Evolutionary conservation across 2,888 invertebrate species (phyloP).

Genomic region (Oscheius sp.): DNA sequence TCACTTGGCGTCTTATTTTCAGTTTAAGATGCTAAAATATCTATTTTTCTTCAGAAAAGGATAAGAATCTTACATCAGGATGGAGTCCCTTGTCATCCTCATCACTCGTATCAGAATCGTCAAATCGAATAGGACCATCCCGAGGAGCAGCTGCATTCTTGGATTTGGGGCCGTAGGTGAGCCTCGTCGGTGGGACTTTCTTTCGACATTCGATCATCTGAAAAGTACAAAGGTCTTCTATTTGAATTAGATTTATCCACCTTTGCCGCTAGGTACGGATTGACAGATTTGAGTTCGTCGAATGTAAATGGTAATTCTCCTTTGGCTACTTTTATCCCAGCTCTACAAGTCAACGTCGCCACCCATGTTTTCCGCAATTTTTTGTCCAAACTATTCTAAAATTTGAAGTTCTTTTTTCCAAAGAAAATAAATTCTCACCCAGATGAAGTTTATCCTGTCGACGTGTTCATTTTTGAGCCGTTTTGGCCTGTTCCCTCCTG

Average conservation of each 20-base stretch:
- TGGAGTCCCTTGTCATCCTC: constrained; percentile 9
- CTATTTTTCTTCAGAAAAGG: not conserved
- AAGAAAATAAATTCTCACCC: not conserved
- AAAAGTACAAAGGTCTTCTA: not conserved
- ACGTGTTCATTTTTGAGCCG: not conserved
- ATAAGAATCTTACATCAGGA: not conserved
- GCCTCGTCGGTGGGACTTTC: not conserved
- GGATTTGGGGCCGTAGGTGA: not conserved
- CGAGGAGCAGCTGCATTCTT: not conserved
- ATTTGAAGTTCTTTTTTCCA: too few relatives aligned
- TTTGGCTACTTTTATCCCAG: not conserved
- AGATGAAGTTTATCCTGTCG: not conserved
- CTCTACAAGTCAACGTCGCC: constrained; percentile 5
- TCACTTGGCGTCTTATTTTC: constrained; percentile 52
- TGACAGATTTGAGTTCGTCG: not conserved
- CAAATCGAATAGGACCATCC: not conserved
- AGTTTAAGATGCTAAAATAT: constrained; percentile 36
- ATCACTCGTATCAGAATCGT: not conserved
- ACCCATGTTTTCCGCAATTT: constrained; percentile 6
- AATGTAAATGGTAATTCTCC: constrained; percentile 12
- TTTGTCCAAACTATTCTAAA: constrained; percentile 1
- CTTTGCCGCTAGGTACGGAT: constrained; percentile 8
- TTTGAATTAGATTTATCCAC: not conserved
- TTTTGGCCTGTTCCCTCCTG: not conserved
- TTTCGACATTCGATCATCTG: constrained; percentile 1